A percentile compares a stretch with the other conserved stretches of the same genome.
phyloP scores from a whole-genome alignment of 2,113 vertebrate genomes.

The Herpailurus yagouaroundi region DNA sequence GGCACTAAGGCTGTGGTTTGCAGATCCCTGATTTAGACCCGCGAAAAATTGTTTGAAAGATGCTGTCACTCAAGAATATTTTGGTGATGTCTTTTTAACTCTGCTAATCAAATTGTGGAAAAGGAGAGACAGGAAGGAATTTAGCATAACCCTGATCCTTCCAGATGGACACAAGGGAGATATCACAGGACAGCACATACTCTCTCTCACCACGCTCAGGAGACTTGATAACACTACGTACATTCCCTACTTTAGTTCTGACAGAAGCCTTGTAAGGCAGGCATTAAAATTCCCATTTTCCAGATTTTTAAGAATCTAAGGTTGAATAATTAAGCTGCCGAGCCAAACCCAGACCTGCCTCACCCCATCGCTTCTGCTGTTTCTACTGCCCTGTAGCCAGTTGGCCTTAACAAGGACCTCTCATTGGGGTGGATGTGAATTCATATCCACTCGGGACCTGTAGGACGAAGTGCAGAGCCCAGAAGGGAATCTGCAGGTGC shows the following conservation, averaged over 20 bases:
- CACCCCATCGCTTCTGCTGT: background rate
- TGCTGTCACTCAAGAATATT: background rate
- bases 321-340: background rate
- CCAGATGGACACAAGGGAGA: background rate
- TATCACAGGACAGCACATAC: background rate
- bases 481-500: background rate
- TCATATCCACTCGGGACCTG: background rate
- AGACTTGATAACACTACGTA: background rate
- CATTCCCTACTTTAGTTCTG: background rate
- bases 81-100: background rate
- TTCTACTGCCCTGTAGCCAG: background rate
- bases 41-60: conserved; percentile 1
- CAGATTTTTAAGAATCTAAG: background rate
- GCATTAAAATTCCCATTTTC: background rate
- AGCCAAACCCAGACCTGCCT: background rate
- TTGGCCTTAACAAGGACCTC: background rate
- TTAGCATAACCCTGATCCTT: background rate
- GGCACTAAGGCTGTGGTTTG: background rate
- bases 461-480: background rate
- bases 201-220: background rate
- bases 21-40: background rate
- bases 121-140: background rate
- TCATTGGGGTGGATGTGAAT: background rate
- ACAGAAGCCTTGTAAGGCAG: background rate
- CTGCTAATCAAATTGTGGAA: background rate